A percentile compares a stretch with the other conserved stretches of the same genome.
phyloP scores from a whole-genome alignment of 2,797 vertebrate genomes.

The Pyrocephalus nanus region DNA sequence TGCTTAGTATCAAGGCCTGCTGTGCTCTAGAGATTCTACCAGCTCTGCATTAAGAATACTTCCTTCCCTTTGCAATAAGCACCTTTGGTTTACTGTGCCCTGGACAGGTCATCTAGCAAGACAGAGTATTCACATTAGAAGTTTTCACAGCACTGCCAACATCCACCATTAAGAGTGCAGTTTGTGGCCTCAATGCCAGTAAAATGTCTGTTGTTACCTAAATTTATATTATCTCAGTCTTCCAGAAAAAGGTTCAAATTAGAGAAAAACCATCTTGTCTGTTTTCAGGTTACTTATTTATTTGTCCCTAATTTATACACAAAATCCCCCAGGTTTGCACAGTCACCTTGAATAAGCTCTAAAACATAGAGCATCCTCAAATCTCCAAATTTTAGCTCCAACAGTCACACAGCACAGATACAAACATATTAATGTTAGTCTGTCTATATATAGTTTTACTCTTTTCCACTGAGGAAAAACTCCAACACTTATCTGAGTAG shows the following conservation, averaged over 20 bases:
- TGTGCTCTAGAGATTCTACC: background rate
- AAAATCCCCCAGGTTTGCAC: background rate
- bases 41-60: background rate
- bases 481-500: background rate
- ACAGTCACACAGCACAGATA: background rate
- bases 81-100: background rate
- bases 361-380: fast-evolving
- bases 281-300: background rate
- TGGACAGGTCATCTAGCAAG: background rate
- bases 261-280: background rate
- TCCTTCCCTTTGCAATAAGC: background rate
- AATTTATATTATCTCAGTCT: background rate
- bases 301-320: background rate
- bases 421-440: background rate
- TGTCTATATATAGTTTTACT: background rate
- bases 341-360: background rate
- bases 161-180: background rate
- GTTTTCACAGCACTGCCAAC: background rate
- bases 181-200: background rate
- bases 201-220: background rate
- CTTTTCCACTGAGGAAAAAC: background rate
- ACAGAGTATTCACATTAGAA: background rate
- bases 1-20: background rate
- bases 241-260: background rate
- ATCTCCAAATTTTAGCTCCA: background rate